Percentiles rank a stretch among this genome's conserved stretches.
phyloP scores from a whole-genome alignment of 1,140 invertebrate species.

The Leptopilina clavipes region DNA sequence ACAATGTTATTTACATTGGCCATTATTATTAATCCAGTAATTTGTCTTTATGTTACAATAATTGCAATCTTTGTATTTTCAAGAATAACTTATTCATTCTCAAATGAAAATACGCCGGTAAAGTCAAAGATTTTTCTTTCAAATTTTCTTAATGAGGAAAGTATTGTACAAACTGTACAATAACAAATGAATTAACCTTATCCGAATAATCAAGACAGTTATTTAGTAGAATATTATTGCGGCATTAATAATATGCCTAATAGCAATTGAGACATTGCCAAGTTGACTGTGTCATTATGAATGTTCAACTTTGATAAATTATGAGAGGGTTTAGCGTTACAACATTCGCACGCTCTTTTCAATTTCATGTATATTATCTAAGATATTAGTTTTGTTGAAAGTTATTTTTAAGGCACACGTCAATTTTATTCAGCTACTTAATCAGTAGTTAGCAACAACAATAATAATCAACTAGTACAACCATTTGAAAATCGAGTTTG shows the following conservation, averaged over 20 bases:
- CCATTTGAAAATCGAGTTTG: no score
- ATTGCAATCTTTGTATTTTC: no score
- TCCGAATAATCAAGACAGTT: constrained; percentile 44
- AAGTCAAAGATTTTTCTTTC: no score
- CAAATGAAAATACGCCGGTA: no score
- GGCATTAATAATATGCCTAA: constrained; percentile 44
- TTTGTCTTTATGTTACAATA: no score
- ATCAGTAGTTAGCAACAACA: background rate
- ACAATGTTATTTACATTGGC: no score
- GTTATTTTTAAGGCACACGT: background rate
- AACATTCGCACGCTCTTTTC: background rate
- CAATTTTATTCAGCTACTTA: background rate
- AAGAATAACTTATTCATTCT: no score
- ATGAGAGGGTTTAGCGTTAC: constrained; percentile 34
- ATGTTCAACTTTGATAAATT: constrained; percentile 47
- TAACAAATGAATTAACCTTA: background rate
- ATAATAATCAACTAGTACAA: no score
- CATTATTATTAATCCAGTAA: no score
- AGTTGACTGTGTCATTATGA: constrained; percentile 47
- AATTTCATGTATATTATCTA: constrained; percentile 10
- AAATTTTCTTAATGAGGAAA: no score
- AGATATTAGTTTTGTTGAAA: constrained; percentile 1
- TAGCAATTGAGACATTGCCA: constrained; percentile 50
- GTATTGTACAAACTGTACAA: background rate
- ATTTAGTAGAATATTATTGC: constrained; percentile 47